phyloP scores from a whole-genome alignment of 1,140 invertebrate genomes.

The Drosophila saltans region DNA sequence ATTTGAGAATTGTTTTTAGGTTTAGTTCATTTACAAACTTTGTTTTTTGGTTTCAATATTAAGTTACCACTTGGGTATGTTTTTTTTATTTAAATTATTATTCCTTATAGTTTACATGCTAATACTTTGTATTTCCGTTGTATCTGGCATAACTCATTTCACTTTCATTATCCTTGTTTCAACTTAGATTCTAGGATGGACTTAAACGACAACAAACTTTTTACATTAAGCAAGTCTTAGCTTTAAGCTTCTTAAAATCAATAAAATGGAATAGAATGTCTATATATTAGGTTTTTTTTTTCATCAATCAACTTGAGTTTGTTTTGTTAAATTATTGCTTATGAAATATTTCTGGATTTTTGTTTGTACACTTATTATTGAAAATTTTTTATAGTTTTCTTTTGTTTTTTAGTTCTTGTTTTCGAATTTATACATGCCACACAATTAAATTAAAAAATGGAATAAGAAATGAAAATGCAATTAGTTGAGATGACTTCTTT shows the following conservation, averaged over 20 bases:
- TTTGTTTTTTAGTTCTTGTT: not conserved
- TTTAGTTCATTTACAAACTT: slow-evolving; percentile 26
- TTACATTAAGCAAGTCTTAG: slow-evolving; percentile 61
- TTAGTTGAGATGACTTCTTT: not conserved
- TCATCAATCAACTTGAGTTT: slow-evolving; percentile 43
- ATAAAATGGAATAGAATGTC: slow-evolving; percentile 24
- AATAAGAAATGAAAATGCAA: not conserved
- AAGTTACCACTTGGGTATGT: not conserved
- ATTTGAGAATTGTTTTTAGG: slow-evolving; percentile 22
- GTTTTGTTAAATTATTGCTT: slow-evolving; percentile 48
- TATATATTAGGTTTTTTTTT: slow-evolving; percentile 22
- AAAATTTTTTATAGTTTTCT: not conserved
- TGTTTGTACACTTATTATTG: slow-evolving; percentile 65
- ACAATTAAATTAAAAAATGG: slow-evolving; percentile 16
- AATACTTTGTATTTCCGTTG: slow-evolving; percentile 80
- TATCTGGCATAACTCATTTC: slow-evolving; percentile 33
- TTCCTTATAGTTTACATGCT: slow-evolving; percentile 60
- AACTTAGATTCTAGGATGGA: slow-evolving; percentile 55
- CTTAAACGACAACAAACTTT: slow-evolving; percentile 75
- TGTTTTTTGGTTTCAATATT: slow-evolving; percentile 1
- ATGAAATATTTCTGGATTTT: slow-evolving; percentile 30
- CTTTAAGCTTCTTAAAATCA: slow-evolving; percentile 21
- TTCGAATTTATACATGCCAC: slow-evolving; percentile 51
- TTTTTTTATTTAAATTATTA: slow-evolving; percentile 19
- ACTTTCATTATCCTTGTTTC: slow-evolving; percentile 1